Conservation (phyloP, 2,888 invertebrate species). For the Strigamia maritima region DNA sequence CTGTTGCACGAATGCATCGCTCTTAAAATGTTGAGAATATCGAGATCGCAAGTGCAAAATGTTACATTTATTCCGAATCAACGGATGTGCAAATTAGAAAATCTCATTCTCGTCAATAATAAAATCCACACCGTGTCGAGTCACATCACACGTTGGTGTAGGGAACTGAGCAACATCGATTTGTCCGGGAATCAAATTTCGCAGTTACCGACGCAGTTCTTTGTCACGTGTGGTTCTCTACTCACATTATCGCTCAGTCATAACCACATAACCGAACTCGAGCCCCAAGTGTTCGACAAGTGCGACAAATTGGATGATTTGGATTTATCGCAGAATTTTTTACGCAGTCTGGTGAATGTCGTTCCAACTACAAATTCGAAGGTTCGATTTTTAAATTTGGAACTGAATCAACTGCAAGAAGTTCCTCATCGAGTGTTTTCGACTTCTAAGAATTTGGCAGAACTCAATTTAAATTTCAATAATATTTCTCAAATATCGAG, state of each 20-base stretch:
- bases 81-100: neutral
- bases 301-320: neutral
- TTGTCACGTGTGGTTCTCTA: neutral
- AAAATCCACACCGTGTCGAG: neutral
- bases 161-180: neutral
- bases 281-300: neutral
- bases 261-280: neutral
- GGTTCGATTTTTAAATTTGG: slow-evolving; percentile 40
- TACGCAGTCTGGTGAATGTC: neutral
- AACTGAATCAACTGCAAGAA: slow-evolving; percentile 42
- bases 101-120: neutral
- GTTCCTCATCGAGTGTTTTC: slow-evolving; percentile 44
- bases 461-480: slow-evolving; percentile 44
- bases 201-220: neutral
- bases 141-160: neutral
- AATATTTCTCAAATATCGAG: neutral
- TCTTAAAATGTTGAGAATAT: neutral
- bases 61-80: neutral
- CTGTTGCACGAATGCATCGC: neutral
- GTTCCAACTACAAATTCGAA: neutral
- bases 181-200: neutral
- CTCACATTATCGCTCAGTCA: neutral
- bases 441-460: slow-evolving; percentile 42
- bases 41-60: neutral
- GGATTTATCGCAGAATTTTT: slow-evolving; percentile 5